Evolutionary conservation across 2,888 invertebrate species (phyloP).

Genomic region (Rotaria magnacalcarata): DNA sequence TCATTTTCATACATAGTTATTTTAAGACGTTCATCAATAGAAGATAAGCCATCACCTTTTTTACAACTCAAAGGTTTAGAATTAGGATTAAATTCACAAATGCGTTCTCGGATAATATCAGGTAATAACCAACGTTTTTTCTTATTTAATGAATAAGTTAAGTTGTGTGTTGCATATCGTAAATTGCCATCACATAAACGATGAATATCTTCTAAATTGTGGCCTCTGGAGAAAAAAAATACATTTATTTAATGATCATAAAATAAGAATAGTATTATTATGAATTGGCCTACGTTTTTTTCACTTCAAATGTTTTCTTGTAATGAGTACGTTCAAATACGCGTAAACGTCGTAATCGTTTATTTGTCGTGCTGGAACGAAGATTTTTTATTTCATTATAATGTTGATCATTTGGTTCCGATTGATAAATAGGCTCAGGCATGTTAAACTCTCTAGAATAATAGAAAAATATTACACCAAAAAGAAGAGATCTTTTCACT

Average conservation of each 20-base stretch:
- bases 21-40: not conserved
- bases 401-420: not conserved
- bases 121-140: slow-evolving; percentile 34
- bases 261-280: not conserved
- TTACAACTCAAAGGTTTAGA: not conserved
- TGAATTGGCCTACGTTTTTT: not conserved
- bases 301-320: not conserved
- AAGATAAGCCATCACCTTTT: not conserved
- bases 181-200: not conserved
- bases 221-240: not conserved
- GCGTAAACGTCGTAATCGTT: not conserved
- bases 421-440: not conserved
- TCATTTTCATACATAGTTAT: slow-evolving; percentile 34
- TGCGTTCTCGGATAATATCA: not conserved
- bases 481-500: too few relatives aligned
- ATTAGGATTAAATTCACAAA: not conserved
- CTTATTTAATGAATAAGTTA: slow-evolving; percentile 23
- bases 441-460: not conserved
- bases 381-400: not conserved
- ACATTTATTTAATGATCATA: not conserved
- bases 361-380: not conserved
- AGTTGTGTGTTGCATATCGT: not conserved
- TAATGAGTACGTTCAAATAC: not conserved
- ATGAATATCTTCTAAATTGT: not conserved
- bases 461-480: too few relatives aligned